phyloP scores from a whole-genome alignment of 2,888 invertebrate species.

The Adelphocoris suturalis region DNA sequence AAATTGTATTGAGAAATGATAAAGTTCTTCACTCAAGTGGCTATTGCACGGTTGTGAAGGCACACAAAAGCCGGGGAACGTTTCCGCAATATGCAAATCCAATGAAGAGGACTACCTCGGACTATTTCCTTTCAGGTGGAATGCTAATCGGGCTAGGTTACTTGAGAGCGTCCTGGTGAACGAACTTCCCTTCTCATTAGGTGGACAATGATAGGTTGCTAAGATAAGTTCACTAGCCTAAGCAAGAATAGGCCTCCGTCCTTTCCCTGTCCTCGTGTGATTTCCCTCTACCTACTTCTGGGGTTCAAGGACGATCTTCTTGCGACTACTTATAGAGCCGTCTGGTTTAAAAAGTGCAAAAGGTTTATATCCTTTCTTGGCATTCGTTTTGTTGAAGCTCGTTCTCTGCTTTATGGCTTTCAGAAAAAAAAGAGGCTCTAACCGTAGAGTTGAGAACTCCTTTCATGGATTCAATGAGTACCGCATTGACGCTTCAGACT shows the following conservation, averaged over 20 bases:
- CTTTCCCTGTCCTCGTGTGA: neutral
- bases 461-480: neutral
- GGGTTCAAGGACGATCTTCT: slow-evolving; percentile 54
- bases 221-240: slow-evolving; percentile 4
- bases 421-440: neutral
- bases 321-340: neutral
- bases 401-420: neutral
- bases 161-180: slow-evolving; percentile 33
- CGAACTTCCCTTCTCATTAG: slow-evolving; percentile 60
- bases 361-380: neutral
- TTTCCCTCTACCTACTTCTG: slow-evolving; percentile 51
- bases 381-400: neutral
- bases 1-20: too few species aligned
- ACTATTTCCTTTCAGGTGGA: slow-evolving; percentile 37
- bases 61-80: slow-evolving; percentile 11
- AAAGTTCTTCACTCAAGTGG: too few species aligned
- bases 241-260: neutral
- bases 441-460: neutral
- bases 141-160: slow-evolving; percentile 56
- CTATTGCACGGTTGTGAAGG: neutral
- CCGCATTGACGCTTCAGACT: neutral
- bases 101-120: slow-evolving; percentile 18
- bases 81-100: slow-evolving; percentile 55
- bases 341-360: neutral
- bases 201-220: slow-evolving; percentile 54